These are phyloP conservation scores for Fragum sueziense DNA, from an alignment of 2,888 invertebrate genomes.

Conservation along the genomic window DNA sequence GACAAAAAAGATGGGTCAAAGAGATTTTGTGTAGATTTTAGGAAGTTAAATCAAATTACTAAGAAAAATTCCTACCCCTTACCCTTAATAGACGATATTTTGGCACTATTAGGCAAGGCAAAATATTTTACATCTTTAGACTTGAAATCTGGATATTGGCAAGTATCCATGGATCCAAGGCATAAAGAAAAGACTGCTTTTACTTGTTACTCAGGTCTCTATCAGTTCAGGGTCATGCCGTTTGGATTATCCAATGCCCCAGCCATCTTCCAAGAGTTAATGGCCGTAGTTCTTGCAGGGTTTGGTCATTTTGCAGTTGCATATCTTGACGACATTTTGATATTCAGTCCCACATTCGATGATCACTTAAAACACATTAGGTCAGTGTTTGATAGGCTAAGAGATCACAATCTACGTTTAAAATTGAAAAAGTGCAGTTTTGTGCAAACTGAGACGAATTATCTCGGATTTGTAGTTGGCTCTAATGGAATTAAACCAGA, in stretches of 20 bases:
- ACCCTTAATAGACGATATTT: constrained; percentile 46
- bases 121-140: constrained; percentile 49
- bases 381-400: constrained; percentile 14
- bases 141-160: constrained; percentile 51
- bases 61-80: constrained; percentile 39
- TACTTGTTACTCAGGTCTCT: constrained; percentile 42
- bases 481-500: constrained; percentile 38
- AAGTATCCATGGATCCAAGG: constrained; percentile 31
- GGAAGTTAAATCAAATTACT: constrained; percentile 37
- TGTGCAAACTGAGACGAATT: constrained; percentile 38
- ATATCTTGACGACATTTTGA: constrained; percentile 56
- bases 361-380: constrained; percentile 49
- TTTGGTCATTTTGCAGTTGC: constrained; percentile 34
- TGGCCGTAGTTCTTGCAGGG: constrained; percentile 44
- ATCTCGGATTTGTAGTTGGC: constrained; percentile 36
- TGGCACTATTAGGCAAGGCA: constrained; percentile 38
- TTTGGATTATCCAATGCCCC: constrained; percentile 50
- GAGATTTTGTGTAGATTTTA: constrained; percentile 41
- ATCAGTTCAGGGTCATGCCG: constrained; percentile 45
- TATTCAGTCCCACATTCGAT: constrained; percentile 36
- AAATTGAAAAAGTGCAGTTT: constrained; percentile 41
- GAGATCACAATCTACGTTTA: constrained; percentile 26
- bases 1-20: constrained; percentile 37
- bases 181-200: constrained; percentile 52
- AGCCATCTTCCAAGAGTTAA: constrained; percentile 34